Conservation (phyloP, 1,140 invertebrate species). For the Battus philenor region DNA sequence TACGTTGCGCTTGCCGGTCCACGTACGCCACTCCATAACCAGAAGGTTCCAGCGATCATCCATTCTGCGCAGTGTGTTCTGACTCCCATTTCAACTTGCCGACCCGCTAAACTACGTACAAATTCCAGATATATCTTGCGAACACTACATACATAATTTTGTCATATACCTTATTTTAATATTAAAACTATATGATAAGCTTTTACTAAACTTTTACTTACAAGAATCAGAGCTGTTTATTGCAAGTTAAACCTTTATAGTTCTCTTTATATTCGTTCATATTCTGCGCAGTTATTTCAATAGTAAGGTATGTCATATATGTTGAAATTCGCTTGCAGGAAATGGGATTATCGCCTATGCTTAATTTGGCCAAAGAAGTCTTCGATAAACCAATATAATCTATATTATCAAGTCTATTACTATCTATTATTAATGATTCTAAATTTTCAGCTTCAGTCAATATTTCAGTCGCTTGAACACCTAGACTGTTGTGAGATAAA, state of each 20-base stretch:
- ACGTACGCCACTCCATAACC: too few relatives aligned
- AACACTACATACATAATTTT: too few relatives aligned
- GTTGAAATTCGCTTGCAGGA: conserved; percentile 22
- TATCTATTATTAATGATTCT: conserved; percentile 22
- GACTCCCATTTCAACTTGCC: too few relatives aligned
- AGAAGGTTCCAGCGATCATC: too few relatives aligned
- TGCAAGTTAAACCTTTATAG: conserved; percentile 36
- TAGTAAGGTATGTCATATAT: conserved; percentile 15
- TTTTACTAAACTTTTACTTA: too few relatives aligned
- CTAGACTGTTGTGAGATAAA: conserved; percentile 27
- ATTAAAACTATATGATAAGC: too few relatives aligned
- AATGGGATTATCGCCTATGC: conserved; percentile 32
- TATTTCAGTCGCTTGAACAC: conserved; percentile 19
- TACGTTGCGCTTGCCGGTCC: too few relatives aligned
- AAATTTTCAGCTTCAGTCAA: conserved; percentile 26
- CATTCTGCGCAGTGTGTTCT: too few relatives aligned
- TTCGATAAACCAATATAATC: conserved; percentile 17
- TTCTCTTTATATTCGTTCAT: conserved; percentile 31
- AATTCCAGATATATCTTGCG: too few relatives aligned
- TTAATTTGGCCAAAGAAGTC: conserved; percentile 21
- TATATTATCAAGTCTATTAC: conserved; percentile 26
- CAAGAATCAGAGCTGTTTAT: conserved; percentile 1
- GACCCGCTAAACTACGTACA: too few relatives aligned
- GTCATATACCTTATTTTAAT: too few relatives aligned
- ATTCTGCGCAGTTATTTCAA: conserved; percentile 26